A percentile compares a stretch with the other conserved stretches of the same genome.
Conservation (phyloP, 2,888 invertebrate genomes). For the Agonum fuliginosum region DNA sequence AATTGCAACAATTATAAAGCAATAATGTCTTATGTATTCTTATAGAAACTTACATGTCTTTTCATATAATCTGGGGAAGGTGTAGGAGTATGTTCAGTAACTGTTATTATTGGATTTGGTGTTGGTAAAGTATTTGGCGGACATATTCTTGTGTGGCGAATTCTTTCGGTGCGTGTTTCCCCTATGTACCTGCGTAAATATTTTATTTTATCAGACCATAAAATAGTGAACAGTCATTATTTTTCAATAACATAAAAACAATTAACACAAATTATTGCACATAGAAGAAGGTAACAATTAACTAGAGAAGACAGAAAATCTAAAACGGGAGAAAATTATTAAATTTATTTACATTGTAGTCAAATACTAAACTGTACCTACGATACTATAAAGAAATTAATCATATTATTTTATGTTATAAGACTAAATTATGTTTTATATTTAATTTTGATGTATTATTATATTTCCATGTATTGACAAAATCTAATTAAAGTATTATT, state of each 20-base stretch:
- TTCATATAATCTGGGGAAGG: conserved; percentile 92
- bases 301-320: conserved; percentile 16
- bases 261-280: conserved; percentile 19
- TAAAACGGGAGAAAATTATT: conserved; percentile 13
- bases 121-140: conserved; percentile 78
- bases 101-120: conserved; percentile 96
- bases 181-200: conserved; percentile 80
- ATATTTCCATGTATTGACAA: background rate
- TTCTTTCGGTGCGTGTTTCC: conserved; percentile 80
- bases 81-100: conserved; percentile 96
- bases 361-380: conserved; percentile 8
- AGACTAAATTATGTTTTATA: background rate
- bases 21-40: background rate
- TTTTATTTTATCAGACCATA: too few relatives aligned
- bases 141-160: conserved; percentile 75
- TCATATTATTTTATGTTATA: background rate
- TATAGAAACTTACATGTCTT: conserved; percentile 78
- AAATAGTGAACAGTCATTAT: conserved; percentile 53
- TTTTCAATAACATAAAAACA: conserved; percentile 23
- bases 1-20: conserved; percentile 52
- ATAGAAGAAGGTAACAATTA: conserved; percentile 46
- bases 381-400: background rate
- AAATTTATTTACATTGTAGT: conserved; percentile 19
- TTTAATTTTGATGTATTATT: background rate
- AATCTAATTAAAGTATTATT: conserved; percentile 4